Base-by-base conservation (phyloP, 1,140 invertebrate species). In the Diorhabda carinulata region DNA sequence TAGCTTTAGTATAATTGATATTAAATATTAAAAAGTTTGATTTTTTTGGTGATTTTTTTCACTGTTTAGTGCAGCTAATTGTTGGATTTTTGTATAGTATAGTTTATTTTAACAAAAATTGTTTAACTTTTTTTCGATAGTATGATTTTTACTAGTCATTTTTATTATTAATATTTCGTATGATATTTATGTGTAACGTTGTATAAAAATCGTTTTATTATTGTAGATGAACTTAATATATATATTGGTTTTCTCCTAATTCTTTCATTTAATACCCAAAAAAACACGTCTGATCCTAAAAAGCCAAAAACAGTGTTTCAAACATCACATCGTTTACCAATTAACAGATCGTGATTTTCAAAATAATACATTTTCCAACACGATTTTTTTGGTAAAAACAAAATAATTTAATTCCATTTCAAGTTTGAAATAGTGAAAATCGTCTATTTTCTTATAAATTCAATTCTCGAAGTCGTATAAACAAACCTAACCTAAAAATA, bases 121-220 rank as follows among this genome's bases (percentile, higher is more conserved):
- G 43, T 56, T 66, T 57, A 69, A 67, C 59, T 72, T 58, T 71
- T 25, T 25, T 71, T 71, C 47, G 70, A 73, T 70, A 72, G 66
- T 74, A 75, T 74, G 66, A 74, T 72, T 65, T 52, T 76, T 75
- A 77, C 78, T 79, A 79, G 78, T 79, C 78, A 79, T 79, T 79
- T 79, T 76, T 75, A 76, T 74, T 72, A 71, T 73, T 61, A 68
- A 66, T 70, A 72, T 67, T 70, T 52, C 47, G n/a, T 52, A 52
- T 52, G 60, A 59, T 75, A 73, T 71, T 74, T 69, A 73, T 74
- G 62, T 73, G 70, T 76, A 79, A 77, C 66, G 70, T 73, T 78
- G 74, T 77, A 78, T 74, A 73, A 73, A 79, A 73, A 63, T 76
- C 73, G 74, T 73, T 78, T 77, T 73, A 71, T 72, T 72, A 75